Evolutionary conservation across 2,888 invertebrate species (phyloP).

Genomic region (Pasiphila rectangulata): DNA sequence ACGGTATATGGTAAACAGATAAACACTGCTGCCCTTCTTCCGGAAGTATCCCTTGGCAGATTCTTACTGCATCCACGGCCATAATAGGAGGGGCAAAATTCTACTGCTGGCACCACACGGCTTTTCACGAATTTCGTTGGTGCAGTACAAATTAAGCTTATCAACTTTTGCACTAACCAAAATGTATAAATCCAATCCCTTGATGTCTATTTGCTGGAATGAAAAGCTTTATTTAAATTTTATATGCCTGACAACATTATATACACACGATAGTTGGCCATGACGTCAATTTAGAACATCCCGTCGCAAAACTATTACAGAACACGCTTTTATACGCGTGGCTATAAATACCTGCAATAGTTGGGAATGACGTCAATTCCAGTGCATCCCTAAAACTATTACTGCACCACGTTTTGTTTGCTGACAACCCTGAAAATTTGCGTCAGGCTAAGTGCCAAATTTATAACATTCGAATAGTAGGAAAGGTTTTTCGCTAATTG

Average conservation of each 20-base stretch:
- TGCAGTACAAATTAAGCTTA: too few species aligned
- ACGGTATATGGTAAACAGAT: too few species aligned
- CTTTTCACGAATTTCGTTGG: too few species aligned
- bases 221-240: neutral
- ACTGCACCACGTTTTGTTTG: conserved; percentile 73
- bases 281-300: neutral
- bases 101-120: too few species aligned
- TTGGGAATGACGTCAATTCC: too few species aligned
- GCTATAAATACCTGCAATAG: too few species aligned
- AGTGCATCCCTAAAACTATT: conserved; percentile 67
- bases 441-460: conserved; percentile 80
- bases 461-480: conserved; percentile 73
- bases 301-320: too few species aligned
- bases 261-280: neutral
- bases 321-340: neutral
- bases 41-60: too few species aligned
- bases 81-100: too few species aligned
- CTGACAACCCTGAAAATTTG: conserved; percentile 75
- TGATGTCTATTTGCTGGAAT: neutral
- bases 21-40: too few species aligned
- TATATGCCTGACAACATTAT: too few species aligned
- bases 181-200: neutral
- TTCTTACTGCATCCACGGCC: too few species aligned
- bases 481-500: conserved; percentile 78
- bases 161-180: neutral